A percentile compares a stretch with the other conserved stretches of the same genome.
phyloP scores from a whole-genome alignment of 2,113 vertebrate genomes.

The Leucoraja erinaceus region DNA sequence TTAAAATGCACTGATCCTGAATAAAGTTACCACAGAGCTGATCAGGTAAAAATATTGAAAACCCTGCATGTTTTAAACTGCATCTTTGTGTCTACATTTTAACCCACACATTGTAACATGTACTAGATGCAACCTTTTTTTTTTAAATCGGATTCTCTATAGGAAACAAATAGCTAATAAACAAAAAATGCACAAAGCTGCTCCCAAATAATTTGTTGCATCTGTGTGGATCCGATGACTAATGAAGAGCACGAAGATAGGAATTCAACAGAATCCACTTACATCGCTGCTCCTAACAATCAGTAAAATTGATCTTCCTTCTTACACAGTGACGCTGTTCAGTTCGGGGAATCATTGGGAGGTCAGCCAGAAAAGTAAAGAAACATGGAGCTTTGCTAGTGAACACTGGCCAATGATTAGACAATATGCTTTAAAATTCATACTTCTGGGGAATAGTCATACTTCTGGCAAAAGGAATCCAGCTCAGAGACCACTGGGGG shows the following conservation, averaged over 20 bases:
- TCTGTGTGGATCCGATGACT: background rate
- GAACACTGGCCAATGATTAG: background rate
- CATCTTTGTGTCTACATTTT: background rate
- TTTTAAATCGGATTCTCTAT: background rate
- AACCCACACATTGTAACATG: background rate
- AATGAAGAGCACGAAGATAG: background rate
- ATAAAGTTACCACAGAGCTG: background rate
- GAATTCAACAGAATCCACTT: background rate
- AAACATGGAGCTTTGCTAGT: background rate
- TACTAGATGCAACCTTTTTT: background rate
- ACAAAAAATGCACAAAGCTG: background rate
- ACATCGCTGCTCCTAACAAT: too few species aligned
- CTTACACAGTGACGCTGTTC: background rate
- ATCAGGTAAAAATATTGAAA: background rate
- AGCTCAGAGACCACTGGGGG: background rate
- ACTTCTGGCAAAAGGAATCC: background rate
- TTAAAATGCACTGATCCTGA: too few species aligned
- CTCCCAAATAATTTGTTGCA: background rate
- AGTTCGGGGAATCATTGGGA: background rate
- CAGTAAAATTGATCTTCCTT: background rate
- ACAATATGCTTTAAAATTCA: background rate
- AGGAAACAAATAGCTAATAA: background rate
- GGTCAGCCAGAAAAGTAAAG: background rate
- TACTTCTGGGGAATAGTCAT: background rate
- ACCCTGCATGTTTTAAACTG: background rate